phyloP scores from a whole-genome alignment of 2,113 vertebrate genomes.

The Rhadina sibilatrix region DNA sequence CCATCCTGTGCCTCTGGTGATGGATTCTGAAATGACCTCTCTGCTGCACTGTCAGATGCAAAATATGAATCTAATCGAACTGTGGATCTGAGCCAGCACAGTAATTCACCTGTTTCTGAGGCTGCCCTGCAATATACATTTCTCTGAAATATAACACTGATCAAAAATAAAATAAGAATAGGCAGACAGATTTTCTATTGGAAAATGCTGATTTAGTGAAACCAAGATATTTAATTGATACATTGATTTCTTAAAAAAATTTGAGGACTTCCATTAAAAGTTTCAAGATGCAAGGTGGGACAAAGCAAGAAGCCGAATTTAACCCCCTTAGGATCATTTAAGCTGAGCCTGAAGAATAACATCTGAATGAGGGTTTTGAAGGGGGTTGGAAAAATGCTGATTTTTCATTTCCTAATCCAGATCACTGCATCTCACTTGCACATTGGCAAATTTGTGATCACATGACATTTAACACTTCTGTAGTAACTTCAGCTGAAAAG shows the following conservation, averaged over 20 bases:
- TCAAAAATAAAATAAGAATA: constrained; percentile 62
- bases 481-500: not conserved
- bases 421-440: not conserved
- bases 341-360: not conserved
- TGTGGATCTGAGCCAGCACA: constrained; percentile 17
- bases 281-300: not conserved
- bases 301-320: not conserved
- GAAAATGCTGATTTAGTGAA: constrained; percentile 61
- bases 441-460: not conserved
- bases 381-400: not conserved
- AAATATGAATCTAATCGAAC: constrained; percentile 47
- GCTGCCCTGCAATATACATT: constrained; percentile 24
- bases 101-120: constrained; percentile 52
- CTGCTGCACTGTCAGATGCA: constrained; percentile 22
- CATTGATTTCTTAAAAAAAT: constrained; percentile 18
- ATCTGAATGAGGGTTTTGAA: not conserved
- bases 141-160: constrained; percentile 56
- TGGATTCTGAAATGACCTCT: constrained; percentile 28
- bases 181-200: constrained; percentile 51
- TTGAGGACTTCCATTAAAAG: constrained; percentile 4
- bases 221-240: constrained; percentile 18
- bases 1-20: not conserved
- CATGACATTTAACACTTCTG: not conserved
- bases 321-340: not conserved
- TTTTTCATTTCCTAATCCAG: not conserved